These are phyloP conservation scores for Hirtodrosophila confusa DNA, from an alignment of 2,888 invertebrate species.

Conservation along the genomic window DNA sequence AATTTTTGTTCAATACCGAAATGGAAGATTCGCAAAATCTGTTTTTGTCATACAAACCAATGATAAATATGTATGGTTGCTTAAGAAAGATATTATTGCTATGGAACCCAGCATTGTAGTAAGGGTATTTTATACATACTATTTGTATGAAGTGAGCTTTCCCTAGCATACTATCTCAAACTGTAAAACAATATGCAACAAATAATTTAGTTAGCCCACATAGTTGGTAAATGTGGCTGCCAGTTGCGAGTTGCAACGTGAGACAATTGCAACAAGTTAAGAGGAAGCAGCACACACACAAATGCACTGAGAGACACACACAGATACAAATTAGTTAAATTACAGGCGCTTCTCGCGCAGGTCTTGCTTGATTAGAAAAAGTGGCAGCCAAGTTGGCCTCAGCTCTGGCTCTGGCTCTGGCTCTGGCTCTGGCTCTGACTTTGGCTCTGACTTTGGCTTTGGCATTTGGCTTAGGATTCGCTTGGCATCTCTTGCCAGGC, in stretches of 20 bases:
- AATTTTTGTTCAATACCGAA: too few species aligned
- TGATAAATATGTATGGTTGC: too few species aligned
- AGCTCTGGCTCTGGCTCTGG: conserved; percentile 6
- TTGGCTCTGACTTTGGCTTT: conserved; percentile 5
- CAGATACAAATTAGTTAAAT: conserved; percentile 71
- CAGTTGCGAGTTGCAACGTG: conserved; percentile 41
- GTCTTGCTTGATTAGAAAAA: conserved; percentile 71
- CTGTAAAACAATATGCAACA: conserved; percentile 10
- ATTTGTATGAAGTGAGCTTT: too few species aligned
- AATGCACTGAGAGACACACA: conserved; percentile 26
- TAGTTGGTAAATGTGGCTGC: conserved; percentile 38
- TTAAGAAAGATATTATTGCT: too few species aligned
- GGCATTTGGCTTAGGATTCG: conserved; percentile 24
- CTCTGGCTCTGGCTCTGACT: conserved; percentile 8
- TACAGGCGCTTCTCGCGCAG: conserved; percentile 61
- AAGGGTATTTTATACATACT: too few species aligned
- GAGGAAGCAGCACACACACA: conserved; percentile 17
- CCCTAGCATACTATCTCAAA: conserved; percentile 2
- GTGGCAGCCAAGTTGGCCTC: conserved; percentile 47
- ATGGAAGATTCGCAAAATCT: too few species aligned
- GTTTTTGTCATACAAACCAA: too few species aligned
- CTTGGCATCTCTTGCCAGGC: conserved; percentile 46
- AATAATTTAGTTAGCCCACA: conserved; percentile 47
- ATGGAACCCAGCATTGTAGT: too few species aligned
- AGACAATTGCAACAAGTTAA: conserved; percentile 46